phyloP scores from a whole-genome alignment of 2,888 invertebrate genomes.

The Dryocosmus kuriphilus region DNA sequence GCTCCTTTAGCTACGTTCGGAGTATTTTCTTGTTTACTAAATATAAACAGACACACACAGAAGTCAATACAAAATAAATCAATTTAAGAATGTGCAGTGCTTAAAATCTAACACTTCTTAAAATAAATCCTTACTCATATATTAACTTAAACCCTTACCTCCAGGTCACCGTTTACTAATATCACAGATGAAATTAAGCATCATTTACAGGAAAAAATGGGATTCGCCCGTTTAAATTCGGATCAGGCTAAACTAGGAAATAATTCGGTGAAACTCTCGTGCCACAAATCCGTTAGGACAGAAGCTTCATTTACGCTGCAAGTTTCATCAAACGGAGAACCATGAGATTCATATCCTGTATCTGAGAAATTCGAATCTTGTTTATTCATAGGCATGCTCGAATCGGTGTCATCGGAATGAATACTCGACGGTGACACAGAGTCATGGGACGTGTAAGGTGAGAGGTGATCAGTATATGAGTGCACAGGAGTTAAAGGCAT shows the following conservation, averaged over 20 bases:
- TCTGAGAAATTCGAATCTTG: slow-evolving; percentile 77
- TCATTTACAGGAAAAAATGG: neutral
- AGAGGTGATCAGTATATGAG: slow-evolving; percentile 63
- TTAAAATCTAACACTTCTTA: neutral
- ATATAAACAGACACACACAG: neutral
- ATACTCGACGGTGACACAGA: slow-evolving; percentile 71
- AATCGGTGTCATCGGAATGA: slow-evolving; percentile 70
- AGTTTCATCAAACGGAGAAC: slow-evolving; percentile 78
- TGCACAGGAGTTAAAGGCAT: slow-evolving; percentile 47
- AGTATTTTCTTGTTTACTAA: neutral
- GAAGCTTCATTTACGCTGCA: slow-evolving; percentile 44
- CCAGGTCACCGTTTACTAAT: neutral
- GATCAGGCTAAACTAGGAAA: slow-evolving; percentile 84
- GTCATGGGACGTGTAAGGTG: slow-evolving; percentile 64
- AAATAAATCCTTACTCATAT: neutral
- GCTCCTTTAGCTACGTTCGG: neutral
- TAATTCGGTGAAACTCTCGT: slow-evolving; percentile 87
- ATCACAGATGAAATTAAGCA: neutral
- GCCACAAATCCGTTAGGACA: slow-evolving; percentile 84
- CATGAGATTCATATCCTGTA: slow-evolving; percentile 84
- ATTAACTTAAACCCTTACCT: neutral
- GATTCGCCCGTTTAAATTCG: neutral
- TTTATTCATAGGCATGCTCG: slow-evolving; percentile 46
- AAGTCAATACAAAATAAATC: neutral
- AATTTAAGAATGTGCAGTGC: neutral